Percentiles rank a stretch among this genome's conserved stretches.
Evolutionary conservation across 1,140 invertebrate species (phyloP).

Genomic region (Zaprionus taronus): DNA sequence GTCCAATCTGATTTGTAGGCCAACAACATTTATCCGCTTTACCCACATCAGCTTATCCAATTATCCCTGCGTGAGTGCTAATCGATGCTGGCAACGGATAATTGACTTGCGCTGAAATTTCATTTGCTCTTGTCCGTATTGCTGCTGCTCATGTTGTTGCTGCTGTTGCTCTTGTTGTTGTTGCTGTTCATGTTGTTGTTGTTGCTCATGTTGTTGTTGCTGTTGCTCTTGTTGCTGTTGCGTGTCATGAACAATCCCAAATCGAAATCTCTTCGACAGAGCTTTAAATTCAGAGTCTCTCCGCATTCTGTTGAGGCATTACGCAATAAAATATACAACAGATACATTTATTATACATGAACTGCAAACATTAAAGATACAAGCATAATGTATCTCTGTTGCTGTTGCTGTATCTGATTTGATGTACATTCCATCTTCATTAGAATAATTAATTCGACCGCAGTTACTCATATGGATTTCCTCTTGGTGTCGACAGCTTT

Average conservation of each 20-base stretch:
- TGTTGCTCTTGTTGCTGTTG: neutral
- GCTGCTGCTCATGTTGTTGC: neutral
- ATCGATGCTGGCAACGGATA: conserved; percentile 13
- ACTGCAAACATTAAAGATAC: neutral
- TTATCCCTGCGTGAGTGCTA: conserved; percentile 1
- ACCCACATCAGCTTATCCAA: conserved; percentile 9
- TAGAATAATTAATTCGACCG: conserved; percentile 63
- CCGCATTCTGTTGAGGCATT: neutral
- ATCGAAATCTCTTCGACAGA: neutral
- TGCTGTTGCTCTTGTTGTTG: neutral
- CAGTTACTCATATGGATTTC: conserved; percentile 24
- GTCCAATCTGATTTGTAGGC: neutral
- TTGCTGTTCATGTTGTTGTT: no score
- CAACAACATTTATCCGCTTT: conserved; percentile 7
- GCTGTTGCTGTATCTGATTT: no score
- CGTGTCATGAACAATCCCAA: neutral
- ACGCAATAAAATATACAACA: conserved; percentile 1
- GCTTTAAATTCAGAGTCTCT: neutral
- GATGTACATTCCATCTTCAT: conserved; percentile 22
- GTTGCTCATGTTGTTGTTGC: neutral
- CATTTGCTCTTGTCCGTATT: neutral
- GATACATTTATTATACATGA: neutral
- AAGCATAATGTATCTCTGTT: no score
- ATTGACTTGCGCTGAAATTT: conserved; percentile 9
- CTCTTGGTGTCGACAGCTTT: conserved; percentile 8